Evolutionary conservation across 1,140 invertebrate genomes (phyloP).

Genomic region (Leptopilina boulardi): DNA sequence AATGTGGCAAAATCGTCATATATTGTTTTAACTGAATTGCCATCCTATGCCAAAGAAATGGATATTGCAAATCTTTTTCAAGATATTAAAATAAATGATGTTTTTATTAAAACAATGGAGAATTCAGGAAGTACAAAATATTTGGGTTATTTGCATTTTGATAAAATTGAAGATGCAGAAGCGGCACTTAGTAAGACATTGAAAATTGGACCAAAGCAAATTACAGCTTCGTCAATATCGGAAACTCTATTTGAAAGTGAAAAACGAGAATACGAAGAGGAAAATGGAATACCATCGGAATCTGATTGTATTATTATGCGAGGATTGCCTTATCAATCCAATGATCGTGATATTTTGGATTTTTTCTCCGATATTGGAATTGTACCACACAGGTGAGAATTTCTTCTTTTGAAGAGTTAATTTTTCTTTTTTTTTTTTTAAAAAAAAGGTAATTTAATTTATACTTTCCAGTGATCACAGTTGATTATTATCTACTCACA

Average conservation of each 20-base stretch:
- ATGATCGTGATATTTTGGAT: conserved; percentile 86
- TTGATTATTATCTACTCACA: too few relatives aligned
- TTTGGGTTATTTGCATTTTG: conserved; percentile 86
- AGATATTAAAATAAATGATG: conserved; percentile 80
- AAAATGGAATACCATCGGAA: conserved; percentile 45
- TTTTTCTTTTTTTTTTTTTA: not conserved
- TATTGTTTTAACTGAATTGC: conserved; percentile 82
- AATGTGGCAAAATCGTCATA: conserved; percentile 73
- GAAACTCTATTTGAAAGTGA: conserved; percentile 76
- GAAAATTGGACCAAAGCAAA: conserved; percentile 78
- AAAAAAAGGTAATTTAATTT: not conserved
- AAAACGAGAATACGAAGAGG: conserved; percentile 73
- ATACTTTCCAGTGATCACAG: too few relatives aligned
- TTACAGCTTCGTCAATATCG: conserved; percentile 76
- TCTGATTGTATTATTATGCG: conserved; percentile 84
- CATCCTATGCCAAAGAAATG: conserved; percentile 85
- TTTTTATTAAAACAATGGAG: conserved; percentile 82
- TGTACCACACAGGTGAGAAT: conserved; percentile 76
- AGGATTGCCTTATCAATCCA: conserved; percentile 84
- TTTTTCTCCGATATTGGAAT: conserved; percentile 88
- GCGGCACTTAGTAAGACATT: conserved; percentile 77
- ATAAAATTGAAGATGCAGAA: conserved; percentile 81
- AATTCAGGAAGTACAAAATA: conserved; percentile 77
- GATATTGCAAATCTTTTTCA: conserved; percentile 87
- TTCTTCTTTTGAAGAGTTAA: too few relatives aligned